A percentile compares a stretch with the other conserved stretches of the same genome.
These are phyloP conservation scores for Oenanthe oenanthe DNA, from an alignment of 2,113 vertebrate species.

Conservation along the genomic window DNA sequence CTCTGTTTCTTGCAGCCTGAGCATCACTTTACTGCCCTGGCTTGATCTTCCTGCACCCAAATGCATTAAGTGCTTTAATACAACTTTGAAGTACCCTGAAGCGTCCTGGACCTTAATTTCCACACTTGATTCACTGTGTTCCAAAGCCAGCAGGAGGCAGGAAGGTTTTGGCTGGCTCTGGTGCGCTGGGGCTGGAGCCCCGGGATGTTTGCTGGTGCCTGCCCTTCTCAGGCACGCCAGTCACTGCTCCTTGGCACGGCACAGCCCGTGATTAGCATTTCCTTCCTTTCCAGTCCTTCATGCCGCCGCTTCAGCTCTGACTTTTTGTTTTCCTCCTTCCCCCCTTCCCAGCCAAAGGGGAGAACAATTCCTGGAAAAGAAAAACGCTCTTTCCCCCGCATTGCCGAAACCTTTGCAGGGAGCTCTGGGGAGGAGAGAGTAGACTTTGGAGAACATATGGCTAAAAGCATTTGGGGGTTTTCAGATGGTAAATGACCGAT, in stretches of 20 bases:
- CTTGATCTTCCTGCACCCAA: background rate
- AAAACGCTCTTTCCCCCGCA: background rate
- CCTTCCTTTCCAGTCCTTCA: constrained; percentile 43
- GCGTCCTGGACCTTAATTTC: background rate
- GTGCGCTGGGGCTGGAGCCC: background rate
- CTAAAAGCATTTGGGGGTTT: constrained; percentile 59
- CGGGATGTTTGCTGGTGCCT: background rate
- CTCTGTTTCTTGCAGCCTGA: background rate
- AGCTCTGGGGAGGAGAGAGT: constrained; percentile 1
- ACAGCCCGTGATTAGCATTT: constrained; percentile 42
- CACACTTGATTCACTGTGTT: fast-evolving
- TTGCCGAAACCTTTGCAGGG: background rate
- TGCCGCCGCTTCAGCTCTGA: background rate
- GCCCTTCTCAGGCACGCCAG: background rate
- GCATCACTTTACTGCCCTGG: background rate
- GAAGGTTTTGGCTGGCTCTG: background rate
- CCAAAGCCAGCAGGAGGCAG: background rate
- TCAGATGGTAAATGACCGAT: constrained; percentile 56
- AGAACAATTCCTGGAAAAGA: constrained; percentile 70
- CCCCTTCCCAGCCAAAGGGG: background rate
- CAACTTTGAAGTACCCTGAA: background rate
- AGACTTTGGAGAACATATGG: constrained; percentile 55
- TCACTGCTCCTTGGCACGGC: constrained; percentile 1
- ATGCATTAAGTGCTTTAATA: background rate
- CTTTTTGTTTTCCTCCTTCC: constrained; percentile 48